These are phyloP conservation scores for Danio aesculapii DNA, from an alignment of 2,797 vertebrate species.

Conservation along the genomic window DNA sequence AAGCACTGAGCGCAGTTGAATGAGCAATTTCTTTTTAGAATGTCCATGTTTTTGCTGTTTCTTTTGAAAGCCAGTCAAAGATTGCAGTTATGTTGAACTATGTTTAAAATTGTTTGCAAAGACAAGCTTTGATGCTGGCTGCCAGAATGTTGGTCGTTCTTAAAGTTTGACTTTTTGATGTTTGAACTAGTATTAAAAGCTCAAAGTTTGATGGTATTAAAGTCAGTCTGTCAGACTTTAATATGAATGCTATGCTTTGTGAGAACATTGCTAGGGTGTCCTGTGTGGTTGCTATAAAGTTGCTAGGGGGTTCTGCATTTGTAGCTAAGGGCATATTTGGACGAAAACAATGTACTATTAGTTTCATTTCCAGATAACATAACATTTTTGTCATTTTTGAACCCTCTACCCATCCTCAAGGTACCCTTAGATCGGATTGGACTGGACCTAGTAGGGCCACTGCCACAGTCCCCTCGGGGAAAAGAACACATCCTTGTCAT, in stretches of 20 bases:
- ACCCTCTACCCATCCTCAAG: too few relatives aligned
- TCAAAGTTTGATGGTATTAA: not conserved
- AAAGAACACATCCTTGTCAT: too few relatives aligned
- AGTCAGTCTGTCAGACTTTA: not conserved
- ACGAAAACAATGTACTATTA: too few relatives aligned
- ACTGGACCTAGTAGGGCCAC: too few relatives aligned
- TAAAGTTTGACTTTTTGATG: too few relatives aligned
- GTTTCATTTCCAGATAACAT: too few relatives aligned
- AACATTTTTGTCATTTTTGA: too few relatives aligned
- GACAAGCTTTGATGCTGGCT: not conserved
- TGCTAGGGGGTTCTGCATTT: not conserved
- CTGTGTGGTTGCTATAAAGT: not conserved
- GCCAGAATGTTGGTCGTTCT: not conserved
- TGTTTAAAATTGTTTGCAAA: not conserved
- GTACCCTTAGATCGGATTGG: too few relatives aligned
- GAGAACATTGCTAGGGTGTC: not conserved
- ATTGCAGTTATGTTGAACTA: not conserved
- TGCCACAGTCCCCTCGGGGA: too few relatives aligned
- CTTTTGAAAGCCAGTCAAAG: not conserved
- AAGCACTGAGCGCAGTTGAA: not conserved
- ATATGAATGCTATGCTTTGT: not conserved
- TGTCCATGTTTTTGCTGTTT: not conserved
- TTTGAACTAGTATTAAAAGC: not conserved
- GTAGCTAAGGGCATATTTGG: too few relatives aligned
- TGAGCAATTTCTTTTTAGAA: conserved; percentile 18